Evolutionary conservation across 2,888 invertebrate species (phyloP), one percentile per base, ranked within the genome.

Genomic region (Syrphus vitripennis): DNA sequence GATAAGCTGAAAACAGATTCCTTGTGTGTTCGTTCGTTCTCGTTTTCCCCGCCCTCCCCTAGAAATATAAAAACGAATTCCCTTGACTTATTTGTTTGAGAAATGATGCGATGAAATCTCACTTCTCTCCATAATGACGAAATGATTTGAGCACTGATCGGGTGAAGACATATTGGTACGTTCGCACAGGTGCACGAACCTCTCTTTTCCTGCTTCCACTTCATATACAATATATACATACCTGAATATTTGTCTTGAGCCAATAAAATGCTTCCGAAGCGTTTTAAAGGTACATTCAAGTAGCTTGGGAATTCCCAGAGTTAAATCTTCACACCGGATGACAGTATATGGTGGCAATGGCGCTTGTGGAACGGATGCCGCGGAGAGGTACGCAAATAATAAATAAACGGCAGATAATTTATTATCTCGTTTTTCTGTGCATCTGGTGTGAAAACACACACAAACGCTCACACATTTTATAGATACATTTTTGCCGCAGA

Each of bases 401-500:
- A 57, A 81, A 55, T 40, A 65, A 63, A 55, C 55, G 40, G 55
- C 24, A 74, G 63, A 63, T 70, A 79, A 79, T 79, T 75, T 83
- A 79, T 83, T 55, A 48, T 40, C 74, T 40, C 65, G 24, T 37
- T 40, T 31, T 42, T 50, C 57, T 37, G 37, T 80, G 65, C 40
- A 50, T 59, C 78, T 67, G 42, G 69, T 83, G 57, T 59, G 48
- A 50, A 34, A 31, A 26, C 10, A 34, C 21, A 55, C n/a, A 40
- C 16, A 24, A 31, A 24, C 6, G 10, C 50, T 16, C 21, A 53
- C 26, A 42, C n/a, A n/a, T n/a, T n/a, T 29, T 21, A 19, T 40
- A 83, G 78, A 78, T 65, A 78, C 65, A 75, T 75, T 65, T 81
- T 26, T 48, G 19, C 57, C 63, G 21, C 79, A 83, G 65, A 79